Base-by-base conservation (phyloP, 1,140 invertebrate species). In the Leptinotarsa texana region DNA sequence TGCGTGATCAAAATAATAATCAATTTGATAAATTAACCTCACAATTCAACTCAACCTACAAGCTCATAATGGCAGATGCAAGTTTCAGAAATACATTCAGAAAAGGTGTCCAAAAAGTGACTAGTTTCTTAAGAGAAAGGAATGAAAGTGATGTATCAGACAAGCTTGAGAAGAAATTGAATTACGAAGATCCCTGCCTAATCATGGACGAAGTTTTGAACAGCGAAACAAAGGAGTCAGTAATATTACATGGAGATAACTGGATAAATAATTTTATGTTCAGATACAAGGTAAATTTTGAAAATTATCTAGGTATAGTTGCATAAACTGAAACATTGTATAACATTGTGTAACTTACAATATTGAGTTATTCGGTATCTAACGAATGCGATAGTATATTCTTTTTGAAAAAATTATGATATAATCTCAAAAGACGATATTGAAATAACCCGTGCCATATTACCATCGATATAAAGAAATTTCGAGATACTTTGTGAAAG, bases 241-340 rank as follows among this genome's bases (percentile, higher is more conserved):
- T 88, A 84, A 89, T 88, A 85, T 82, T 84, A 27, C 89, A 90
- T 77, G 89, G 88, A n/a, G 89, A 89, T 77, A 88, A 86, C 77
- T 88, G 87, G 86, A 86, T 84, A 51, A 89, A 89, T 75, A 90
- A 90, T 74, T 83, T 90, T n/a, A 76, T 89, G 57, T 90, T 87
- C 79, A 84, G 83, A 76, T 84, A 86, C 74, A 75, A 86, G 47
- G 82, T 79, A 74, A 73, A 15, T 42, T 42, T 11, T 42, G 33
- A 42, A 42, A 42, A 42, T 11, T 8, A 11, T 8, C 8, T 42
- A 42, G 33, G 8, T 42, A 42, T 42, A 42, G 3, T 2, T 42
- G 33, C 33, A 42, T 42, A 11, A 42, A 11, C 8, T 11, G 33
- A 42, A 11, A 3, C 33, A 42, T 42, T 42, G 33, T 42, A 0